Conservation (phyloP, 2,797 vertebrate genomes). For the Gobio occitaniae region DNA sequence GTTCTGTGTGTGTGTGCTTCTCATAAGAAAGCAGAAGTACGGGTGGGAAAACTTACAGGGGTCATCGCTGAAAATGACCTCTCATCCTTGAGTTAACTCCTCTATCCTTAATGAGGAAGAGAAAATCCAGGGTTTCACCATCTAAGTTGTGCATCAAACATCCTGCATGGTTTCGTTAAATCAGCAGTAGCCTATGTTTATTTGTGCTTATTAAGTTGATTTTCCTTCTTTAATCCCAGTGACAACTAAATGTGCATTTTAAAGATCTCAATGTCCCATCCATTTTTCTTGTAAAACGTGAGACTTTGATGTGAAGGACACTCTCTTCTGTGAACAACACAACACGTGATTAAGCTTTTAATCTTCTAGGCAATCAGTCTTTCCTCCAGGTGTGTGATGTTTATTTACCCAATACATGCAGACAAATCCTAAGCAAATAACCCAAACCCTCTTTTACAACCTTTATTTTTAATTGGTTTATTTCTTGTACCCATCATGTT, state of each 20-base stretch:
- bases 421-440: background rate
- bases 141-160: background rate
- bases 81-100: background rate
- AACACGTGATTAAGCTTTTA: conserved; percentile 1
- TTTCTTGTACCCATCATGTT: background rate
- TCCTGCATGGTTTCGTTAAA: background rate
- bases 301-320: conserved; percentile 5
- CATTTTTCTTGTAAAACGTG: background rate
- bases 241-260: background rate
- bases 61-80: background rate
- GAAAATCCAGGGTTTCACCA: background rate
- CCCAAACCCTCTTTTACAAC: background rate
- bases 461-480: background rate
- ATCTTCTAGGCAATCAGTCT: conserved; percentile 31
- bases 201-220: background rate
- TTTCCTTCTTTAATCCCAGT: background rate
- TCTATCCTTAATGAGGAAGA: conserved; percentile 1
- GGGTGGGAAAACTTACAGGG: background rate
- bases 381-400: conserved; percentile 13
- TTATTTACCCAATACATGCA: conserved; percentile 19
- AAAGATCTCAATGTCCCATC: background rate
- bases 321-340: background rate
- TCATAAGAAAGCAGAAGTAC: background rate
- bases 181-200: background rate
- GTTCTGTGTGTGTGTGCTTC: background rate